These are phyloP conservation scores for Cardinalis cardinalis DNA, from an alignment of 2,113 vertebrate genomes.

Conservation along the genomic window DNA sequence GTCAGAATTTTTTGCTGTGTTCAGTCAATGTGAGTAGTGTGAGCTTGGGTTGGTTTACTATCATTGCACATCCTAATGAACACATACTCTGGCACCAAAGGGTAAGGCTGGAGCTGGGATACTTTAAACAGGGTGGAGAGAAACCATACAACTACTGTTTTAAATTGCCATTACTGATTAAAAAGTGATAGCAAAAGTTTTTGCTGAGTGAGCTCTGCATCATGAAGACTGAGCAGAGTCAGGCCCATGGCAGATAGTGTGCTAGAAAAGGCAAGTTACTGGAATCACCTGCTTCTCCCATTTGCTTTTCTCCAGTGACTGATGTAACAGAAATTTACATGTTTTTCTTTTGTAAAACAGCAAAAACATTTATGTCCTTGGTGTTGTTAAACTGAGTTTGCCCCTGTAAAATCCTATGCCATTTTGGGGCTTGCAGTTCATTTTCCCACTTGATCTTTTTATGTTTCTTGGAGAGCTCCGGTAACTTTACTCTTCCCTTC, in stretches of 20 bases:
- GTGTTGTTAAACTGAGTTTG: neutral
- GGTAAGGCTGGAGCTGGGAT: neutral
- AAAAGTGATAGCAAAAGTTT: conserved; percentile 65
- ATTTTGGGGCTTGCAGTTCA: neutral
- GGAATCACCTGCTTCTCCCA: neutral
- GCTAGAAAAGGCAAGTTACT: neutral
- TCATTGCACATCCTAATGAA: conserved; percentile 76
- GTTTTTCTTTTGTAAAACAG: neutral
- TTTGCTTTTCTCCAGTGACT: neutral
- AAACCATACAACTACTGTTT: conserved; percentile 71
- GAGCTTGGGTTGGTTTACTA: conserved; percentile 70
- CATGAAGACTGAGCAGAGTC: neutral
- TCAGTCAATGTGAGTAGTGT: conserved; percentile 61
- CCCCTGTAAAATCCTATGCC: neutral
- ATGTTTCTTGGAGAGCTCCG: neutral
- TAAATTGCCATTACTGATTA: conserved; percentile 70
- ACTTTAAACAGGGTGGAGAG: conserved; percentile 67
- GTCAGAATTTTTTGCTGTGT: conserved; percentile 3
- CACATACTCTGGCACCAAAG: conserved; percentile 73
- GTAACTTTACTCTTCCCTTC: neutral
- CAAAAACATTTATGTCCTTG: neutral
- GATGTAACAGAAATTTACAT: neutral
- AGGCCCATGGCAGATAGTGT: neutral
- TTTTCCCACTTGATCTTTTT: neutral
- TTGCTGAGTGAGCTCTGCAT: neutral